phyloP scores from a whole-genome alignment of 53 echinoderm and acorn worm genomes.

The Glandiceps talaboti region DNA sequence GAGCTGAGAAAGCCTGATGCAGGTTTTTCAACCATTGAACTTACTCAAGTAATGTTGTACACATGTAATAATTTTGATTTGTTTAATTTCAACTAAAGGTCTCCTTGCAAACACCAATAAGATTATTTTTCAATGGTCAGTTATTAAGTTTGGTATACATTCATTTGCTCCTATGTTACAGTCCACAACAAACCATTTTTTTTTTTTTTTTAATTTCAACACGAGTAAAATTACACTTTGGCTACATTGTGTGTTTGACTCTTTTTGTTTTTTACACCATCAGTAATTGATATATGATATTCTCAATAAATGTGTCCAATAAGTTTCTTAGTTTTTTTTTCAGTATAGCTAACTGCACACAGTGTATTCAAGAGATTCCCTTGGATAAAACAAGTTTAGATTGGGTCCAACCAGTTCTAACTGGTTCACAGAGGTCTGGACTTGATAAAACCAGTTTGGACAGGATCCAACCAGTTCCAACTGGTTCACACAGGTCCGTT shows the following conservation, averaged over 20 bases:
- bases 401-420: background rate
- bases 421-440: too few species aligned
- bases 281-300: too few species aligned
- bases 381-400: background rate
- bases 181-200: background rate
- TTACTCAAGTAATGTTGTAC: background rate
- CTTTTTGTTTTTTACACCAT: background rate
- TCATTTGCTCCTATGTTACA: background rate
- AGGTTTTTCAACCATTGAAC: too few species aligned
- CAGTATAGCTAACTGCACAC: background rate
- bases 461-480: background rate
- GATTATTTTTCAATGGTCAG: background rate
- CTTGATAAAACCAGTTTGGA: background rate
- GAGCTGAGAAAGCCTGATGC: too few species aligned
- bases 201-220: background rate
- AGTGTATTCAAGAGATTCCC: background rate
- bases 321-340: background rate
- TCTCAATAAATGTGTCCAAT: too few species aligned
- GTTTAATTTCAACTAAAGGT: background rate
- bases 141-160: background rate
- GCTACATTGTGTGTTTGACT: background rate
- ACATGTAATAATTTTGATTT: too few species aligned
- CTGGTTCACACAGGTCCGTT: constrained; percentile 43
- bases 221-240: background rate
- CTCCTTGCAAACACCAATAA: background rate